Base-by-base conservation (phyloP, 1,140 invertebrate genomes). In the Trachymyrmex septentrionalis region DNA sequence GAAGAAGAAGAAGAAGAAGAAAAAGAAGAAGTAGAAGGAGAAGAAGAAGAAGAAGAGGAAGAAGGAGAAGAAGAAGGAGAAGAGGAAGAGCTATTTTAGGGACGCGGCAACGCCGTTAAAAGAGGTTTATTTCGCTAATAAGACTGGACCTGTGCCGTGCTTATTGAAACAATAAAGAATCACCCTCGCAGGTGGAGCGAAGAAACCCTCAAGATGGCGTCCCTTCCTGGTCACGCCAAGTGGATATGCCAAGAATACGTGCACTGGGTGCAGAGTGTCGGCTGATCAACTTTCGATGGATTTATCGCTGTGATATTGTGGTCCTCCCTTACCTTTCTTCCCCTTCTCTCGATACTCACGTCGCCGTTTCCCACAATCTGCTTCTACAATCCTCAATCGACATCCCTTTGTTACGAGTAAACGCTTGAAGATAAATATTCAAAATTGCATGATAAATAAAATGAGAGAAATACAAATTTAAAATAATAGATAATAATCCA, bases 151-250 rank as follows among this genome's bases (percentile, higher is more conserved):
- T 88, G 90, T 94, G 89, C 92, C 55, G 92, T 91, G 94, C 95
- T 95, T 95, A 95, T 95, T 95, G 95, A 95, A 95, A 95, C 95
- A 95, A 95, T 95, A 95, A 95, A 95, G 94, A 95, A 95, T 94
- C 93, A 93, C 91, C 88, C 63, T 85, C 80, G 66, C 75, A 85
- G 90, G 87, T 73, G 87, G 87, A 76, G 66, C 81, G 63, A 80
- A 82, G 64, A 88, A 91, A 87, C 76, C 85, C 90, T 88, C 88
- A 92, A 91, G 87, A 92, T 92, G 92, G 92, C 92, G 91, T 76
- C 59, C 86, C 81, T 88, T 88, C 73, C 86, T 92, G 91, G 91
- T 92, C 91, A 92, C 75, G 86, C 86, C 89, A 76, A 82, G 88
- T 85, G 85, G 88, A 92, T 90, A 91, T 87, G 76, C 88, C 84